Evolutionary conservation across 2,113 vertebrate species (phyloP), one percentile per base, ranked within the genome.

Genomic region (Labeo catla): DNA sequence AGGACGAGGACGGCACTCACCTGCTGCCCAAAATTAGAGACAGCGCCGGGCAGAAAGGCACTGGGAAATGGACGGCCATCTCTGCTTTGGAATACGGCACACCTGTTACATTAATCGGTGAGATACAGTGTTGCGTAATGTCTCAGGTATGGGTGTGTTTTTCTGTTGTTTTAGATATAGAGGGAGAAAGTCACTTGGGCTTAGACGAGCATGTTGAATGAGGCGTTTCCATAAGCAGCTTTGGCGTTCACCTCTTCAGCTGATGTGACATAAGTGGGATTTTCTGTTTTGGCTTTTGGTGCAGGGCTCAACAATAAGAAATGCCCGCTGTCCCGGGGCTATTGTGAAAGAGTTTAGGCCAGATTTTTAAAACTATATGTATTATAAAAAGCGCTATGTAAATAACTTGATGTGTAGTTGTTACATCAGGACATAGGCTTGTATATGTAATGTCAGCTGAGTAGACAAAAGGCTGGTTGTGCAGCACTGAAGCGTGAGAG

Each of bases 61-160:
- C 98, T 0, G 98, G 98, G 43, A 99, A 99, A 93, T 99, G 98
- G 98, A 99, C 98, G 0, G 98, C 97, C 28, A 97, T 99, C 89
- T 97, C 98, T 0, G 96, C 98, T 39, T 94, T 99, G 93, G 98
- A 99, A 7, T 98, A 97, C 0, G 98, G 98, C 13, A 94, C 98
- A 0, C 98, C 98, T 0, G 98, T 99, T 88, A 99, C 98, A 65
- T 93, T 99, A 88, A 99, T 99, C 1, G 98, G 98, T 99, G 94
- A 93, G 89, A 88, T 4, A 6, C 13, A 49, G 5, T 3, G 28
- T 59, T 57, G 9, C 2, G 1, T 83, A 12, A 52, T 50, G 39
- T 61, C 47, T n/a, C 4, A 13, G 34, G 8, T 83, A 52, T 28
- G 45, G 23, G 52, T 76, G 50, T 77, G 81, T 66, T 57, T 21